Percentiles rank a stretch among this genome's conserved stretches.
These are phyloP conservation scores for Hermaeophaga mercurialis DNA, from an alignment of 2,888 invertebrate genomes.

Conservation along the genomic window DNA sequence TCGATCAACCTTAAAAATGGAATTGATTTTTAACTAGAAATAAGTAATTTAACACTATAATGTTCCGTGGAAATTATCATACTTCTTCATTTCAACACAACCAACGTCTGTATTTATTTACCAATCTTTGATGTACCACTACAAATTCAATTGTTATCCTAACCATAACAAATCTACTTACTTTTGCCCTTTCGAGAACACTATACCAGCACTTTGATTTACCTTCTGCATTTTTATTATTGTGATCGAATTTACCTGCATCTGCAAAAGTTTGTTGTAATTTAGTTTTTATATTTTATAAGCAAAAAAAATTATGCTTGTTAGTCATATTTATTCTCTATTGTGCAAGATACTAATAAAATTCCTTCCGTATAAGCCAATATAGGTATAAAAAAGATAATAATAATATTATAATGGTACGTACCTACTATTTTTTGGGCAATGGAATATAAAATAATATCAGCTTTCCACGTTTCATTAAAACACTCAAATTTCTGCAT, in stretches of 20 bases:
- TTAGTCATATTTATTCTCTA: no score
- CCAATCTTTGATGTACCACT: slow-evolving; percentile 23
- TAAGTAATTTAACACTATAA: slow-evolving; percentile 30
- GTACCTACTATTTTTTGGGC: no score
- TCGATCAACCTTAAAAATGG: not conserved
- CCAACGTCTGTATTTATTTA: slow-evolving; percentile 31
- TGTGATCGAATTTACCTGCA: no score
- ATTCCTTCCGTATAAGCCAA: no score
- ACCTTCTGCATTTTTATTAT: no score
- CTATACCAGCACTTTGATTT: slow-evolving; percentile 15
- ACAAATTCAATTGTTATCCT: slow-evolving; percentile 26
- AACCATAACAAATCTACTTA: slow-evolving; percentile 24
- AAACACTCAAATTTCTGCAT: not conserved
- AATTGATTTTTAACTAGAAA: slow-evolving; percentile 27
- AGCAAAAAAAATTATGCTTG: no score
- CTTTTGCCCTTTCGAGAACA: slow-evolving; percentile 7
- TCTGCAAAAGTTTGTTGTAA: no score
- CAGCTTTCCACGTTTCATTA: not conserved
- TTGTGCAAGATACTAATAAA: no score
- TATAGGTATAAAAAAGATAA: no score
- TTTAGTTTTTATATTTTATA: no score
- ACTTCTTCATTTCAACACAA: slow-evolving; percentile 15
- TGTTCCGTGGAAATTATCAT: slow-evolving; percentile 25
- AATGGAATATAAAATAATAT: no score
- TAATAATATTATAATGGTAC: no score